Base-by-base conservation (phyloP, 2,888 invertebrate species). In the Clistopyga incitator region DNA sequence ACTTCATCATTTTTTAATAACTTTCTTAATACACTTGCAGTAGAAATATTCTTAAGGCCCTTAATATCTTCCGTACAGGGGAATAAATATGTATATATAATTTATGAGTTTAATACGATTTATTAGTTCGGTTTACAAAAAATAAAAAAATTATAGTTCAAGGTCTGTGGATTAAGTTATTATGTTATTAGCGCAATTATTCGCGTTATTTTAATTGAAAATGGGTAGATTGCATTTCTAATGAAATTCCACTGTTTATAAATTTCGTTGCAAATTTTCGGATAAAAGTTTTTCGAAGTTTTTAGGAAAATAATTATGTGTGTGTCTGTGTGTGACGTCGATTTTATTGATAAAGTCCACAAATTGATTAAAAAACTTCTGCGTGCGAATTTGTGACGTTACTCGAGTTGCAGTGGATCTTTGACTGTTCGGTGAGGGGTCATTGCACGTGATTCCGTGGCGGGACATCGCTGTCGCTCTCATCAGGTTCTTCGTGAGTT, bases 361-460 rank as follows among this genome's bases (percentile, higher is more conserved):
- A 56, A 25, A 34, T 34, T 61, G 61, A n/a, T 61, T 61, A 34
- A 34, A 61, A 34, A 61, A 61, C 34, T 61, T 6, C 34, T n/a
- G 61, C 10, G n/a, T 45, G n/a, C 45, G 25, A n/a, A 42, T 59
- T 45, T 13, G 45, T 34, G 25, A 61, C 34, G 34, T 8, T 18
- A 56, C 4, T n/a, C 56, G 25, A 59, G 25, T 59, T 23, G 18
- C 42, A 29, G 56, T 45, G 45, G 25, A 59, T 56, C 45, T 45
- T 72, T 45, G 72, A 59, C 15, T 15, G 71, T 42, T 67, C 3
- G 45, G 15, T 15, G n/a, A 8, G 52, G 25, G 45, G 23, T 59
- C 56, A 59, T 42, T 42, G 59, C n/a, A 59, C 72, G 72, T 59
- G 42, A 72, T 72, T 34, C 29, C 72, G 59, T 29, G 72, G 59